Evolutionary conservation across 1,140 invertebrate genomes (phyloP).

Genomic region (Papilio xuthus): DNA sequence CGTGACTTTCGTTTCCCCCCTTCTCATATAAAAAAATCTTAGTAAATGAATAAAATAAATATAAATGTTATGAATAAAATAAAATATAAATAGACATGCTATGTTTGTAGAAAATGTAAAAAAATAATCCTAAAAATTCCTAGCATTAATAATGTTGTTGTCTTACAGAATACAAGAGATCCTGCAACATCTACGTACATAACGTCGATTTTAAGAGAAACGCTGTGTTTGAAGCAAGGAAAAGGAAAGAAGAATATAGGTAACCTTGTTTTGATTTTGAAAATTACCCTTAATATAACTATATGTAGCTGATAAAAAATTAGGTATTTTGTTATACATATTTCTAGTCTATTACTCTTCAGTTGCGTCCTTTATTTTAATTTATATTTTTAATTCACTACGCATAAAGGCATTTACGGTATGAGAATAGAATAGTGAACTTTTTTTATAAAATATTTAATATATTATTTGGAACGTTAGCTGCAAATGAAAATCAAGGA

Average conservation of each 20-base stretch:
- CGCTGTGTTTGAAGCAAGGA: constrained; percentile 76
- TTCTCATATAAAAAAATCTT: no score
- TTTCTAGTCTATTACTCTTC: background rate
- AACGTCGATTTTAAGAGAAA: constrained; percentile 76
- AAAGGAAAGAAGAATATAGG: constrained; percentile 79
- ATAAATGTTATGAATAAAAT: no score
- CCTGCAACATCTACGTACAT: constrained; percentile 69
- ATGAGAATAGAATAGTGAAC: background rate
- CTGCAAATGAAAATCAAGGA: constrained; percentile 56
- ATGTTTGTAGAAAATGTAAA: no score
- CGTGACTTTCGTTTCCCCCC: no score
- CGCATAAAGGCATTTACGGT: background rate
- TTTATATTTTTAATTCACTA: background rate
- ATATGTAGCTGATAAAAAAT: background rate
- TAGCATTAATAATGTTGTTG: no score
- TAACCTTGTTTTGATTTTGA: constrained; percentile 52
- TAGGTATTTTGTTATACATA: background rate
- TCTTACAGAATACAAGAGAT: constrained; percentile 70
- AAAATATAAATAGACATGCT: no score
- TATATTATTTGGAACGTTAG: constrained; percentile 39
- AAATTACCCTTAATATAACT: no score
- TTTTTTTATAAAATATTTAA: background rate
- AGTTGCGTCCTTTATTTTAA: background rate
- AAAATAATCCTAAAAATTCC: no score
- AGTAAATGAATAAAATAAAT: no score